Conservation (phyloP, 2,888 invertebrate species). For the Malacosoma neustria region DNA sequence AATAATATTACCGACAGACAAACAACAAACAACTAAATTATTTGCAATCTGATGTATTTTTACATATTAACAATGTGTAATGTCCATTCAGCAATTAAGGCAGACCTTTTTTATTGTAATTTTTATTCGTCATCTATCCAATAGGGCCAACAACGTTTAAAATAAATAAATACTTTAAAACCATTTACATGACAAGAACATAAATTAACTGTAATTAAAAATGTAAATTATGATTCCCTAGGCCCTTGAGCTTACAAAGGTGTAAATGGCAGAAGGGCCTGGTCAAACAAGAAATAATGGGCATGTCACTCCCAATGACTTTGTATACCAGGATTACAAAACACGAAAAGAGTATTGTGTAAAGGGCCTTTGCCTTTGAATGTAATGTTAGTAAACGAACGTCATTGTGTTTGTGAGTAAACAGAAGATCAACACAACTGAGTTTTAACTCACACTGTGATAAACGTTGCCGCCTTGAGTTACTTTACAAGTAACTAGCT, state of each 20-base stretch:
- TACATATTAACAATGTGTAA: background rate
- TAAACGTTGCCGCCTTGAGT: too few relatives aligned
- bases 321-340: conserved; percentile 62
- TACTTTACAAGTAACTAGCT: too few relatives aligned
- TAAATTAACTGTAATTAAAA: conserved; percentile 47
- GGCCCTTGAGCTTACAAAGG: conserved; percentile 30
- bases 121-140: too few relatives aligned
- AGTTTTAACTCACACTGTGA: too few relatives aligned
- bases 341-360: conserved; percentile 18
- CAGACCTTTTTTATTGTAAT: too few relatives aligned
- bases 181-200: conserved; percentile 4
- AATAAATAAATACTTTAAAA: too few relatives aligned
- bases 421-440: too few relatives aligned
- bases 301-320: conserved; percentile 77
- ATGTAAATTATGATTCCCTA: conserved; percentile 29
- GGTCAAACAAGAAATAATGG: conserved; percentile 65
- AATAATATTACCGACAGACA: conserved; percentile 39
- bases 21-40: conserved; percentile 27
- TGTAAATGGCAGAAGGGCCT: conserved; percentile 61
- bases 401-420: too few relatives aligned
- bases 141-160: too few relatives aligned
- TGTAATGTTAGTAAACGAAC: too few relatives aligned
- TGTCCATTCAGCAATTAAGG: background rate
- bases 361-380: conserved; percentile 23
- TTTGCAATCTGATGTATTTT: conserved; percentile 8